These are phyloP conservation scores for Trachymyrmex septentrionalis DNA, from an alignment of 1,140 invertebrate genomes.

Conservation along the genomic window DNA sequence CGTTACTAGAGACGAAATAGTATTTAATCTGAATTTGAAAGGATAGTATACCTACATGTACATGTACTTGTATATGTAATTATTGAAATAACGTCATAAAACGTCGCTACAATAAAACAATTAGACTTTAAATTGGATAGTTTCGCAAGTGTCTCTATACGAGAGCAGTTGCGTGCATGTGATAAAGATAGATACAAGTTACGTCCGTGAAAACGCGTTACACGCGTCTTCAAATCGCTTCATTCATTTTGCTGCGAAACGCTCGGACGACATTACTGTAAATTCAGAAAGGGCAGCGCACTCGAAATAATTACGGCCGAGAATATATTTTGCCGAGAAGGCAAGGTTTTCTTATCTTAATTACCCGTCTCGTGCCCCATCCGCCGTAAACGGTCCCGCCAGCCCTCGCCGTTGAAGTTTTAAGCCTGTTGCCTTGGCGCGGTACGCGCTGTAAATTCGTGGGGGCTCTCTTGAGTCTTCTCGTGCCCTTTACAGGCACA, in stretches of 20 bases:
- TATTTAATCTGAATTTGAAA: not conserved
- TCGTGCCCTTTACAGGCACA: constrained; percentile 74
- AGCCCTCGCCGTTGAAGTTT: constrained; percentile 36
- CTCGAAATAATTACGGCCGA: constrained; percentile 52
- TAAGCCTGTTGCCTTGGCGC: constrained; percentile 57
- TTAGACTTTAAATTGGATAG: not conserved
- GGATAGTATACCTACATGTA: not conserved
- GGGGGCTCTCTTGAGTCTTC: constrained; percentile 71
- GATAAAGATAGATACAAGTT: not conserved
- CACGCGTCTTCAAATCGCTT: constrained; percentile 23
- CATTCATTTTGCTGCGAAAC: not conserved
- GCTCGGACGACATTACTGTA: constrained; percentile 2
- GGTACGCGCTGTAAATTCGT: constrained; percentile 73
- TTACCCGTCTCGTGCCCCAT: constrained; percentile 51
- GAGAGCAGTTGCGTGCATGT: not conserved
- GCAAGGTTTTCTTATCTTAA: constrained; percentile 64
- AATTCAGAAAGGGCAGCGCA: constrained; percentile 26
- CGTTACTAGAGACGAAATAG: not conserved
- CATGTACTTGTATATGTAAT: not conserved
- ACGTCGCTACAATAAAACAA: not conserved
- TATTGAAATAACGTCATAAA: not conserved
- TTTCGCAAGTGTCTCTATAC: not conserved
- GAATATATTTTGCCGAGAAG: constrained; percentile 46
- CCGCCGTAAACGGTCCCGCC: constrained; percentile 43
- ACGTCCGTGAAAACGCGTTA: not conserved